Evolutionary conservation across 2,888 invertebrate species (phyloP).

Genomic region (Cryptosula pallasiana): DNA sequence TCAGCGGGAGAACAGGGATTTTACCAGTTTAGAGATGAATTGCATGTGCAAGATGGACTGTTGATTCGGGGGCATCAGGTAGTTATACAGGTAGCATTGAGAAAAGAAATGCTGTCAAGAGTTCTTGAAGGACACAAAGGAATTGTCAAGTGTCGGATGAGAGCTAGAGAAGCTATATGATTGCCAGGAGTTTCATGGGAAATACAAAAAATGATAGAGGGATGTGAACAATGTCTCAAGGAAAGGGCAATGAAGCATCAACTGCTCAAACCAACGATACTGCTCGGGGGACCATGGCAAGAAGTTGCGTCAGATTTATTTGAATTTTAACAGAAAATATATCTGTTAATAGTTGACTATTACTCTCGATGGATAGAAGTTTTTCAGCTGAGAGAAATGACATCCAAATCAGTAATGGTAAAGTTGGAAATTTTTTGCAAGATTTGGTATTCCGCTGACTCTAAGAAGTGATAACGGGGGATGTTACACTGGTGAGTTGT

Average conservation of each 20-base stretch:
- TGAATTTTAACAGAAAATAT: slow-evolving; percentile 26
- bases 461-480: slow-evolving; percentile 28
- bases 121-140: not conserved
- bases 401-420: slow-evolving; percentile 26
- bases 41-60: not conserved
- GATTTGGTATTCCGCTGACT: slow-evolving; percentile 28
- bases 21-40: not conserved
- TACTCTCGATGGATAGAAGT: slow-evolving; percentile 29
- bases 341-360: slow-evolving; percentile 30
- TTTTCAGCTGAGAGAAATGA: slow-evolving; percentile 25
- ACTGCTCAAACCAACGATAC: not conserved
- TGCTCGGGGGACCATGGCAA: slow-evolving; percentile 31
- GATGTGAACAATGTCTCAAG: not conserved
- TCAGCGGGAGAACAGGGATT: not conserved
- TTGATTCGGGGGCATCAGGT: not conserved
- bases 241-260: not conserved
- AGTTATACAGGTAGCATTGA: not conserved
- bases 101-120: not conserved
- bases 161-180: not conserved
- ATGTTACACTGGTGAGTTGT: not conserved
- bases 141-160: not conserved
- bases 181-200: not conserved
- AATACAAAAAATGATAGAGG: not conserved
- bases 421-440: slow-evolving; percentile 30
- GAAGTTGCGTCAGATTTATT: slow-evolving; percentile 30